phyloP scores from a whole-genome alignment of 2,888 invertebrate species.

The Colostygia pectinataria region DNA sequence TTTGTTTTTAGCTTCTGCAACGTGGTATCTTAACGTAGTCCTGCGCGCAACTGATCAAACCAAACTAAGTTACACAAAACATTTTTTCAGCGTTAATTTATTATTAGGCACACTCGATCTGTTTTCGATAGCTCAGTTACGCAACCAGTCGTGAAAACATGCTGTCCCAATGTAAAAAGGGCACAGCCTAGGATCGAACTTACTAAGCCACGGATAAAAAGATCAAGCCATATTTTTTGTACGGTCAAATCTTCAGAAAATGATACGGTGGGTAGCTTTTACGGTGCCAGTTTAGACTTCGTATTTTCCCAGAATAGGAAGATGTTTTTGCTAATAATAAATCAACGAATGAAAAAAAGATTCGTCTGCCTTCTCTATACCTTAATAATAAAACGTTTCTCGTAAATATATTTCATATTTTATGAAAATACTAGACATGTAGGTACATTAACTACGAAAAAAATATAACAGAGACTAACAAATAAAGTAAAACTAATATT shows the following conservation, averaged over 20 bases:
- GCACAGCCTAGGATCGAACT: slow-evolving; percentile 29
- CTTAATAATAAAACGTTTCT: too few species aligned
- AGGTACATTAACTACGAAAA: too few species aligned
- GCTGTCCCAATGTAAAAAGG: not conserved
- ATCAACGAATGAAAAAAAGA: slow-evolving; percentile 12
- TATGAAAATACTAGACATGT: too few species aligned
- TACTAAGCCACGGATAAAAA: slow-evolving; percentile 35
- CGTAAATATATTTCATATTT: too few species aligned
- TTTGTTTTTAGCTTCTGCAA: too few species aligned
- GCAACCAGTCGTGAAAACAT: not conserved
- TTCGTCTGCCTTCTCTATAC: not conserved
- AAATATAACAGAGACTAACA: too few species aligned
- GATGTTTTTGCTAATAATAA: slow-evolving; percentile 20
- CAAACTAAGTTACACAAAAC: too few species aligned
- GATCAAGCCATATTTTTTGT: slow-evolving; percentile 34
- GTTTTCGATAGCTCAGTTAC: not conserved
- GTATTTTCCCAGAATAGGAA: slow-evolving; percentile 16
- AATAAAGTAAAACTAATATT: too few species aligned
- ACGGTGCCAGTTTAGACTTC: slow-evolving; percentile 16
- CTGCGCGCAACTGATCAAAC: too few species aligned
- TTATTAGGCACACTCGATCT: too few species aligned
- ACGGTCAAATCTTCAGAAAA: slow-evolving; percentile 30
- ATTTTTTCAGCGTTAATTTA: too few species aligned
- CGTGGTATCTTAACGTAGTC: too few species aligned
- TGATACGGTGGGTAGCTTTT: slow-evolving; percentile 28